phyloP scores from a whole-genome alignment of 2,113 vertebrate genomes.

The Oryzias javanicus region DNA sequence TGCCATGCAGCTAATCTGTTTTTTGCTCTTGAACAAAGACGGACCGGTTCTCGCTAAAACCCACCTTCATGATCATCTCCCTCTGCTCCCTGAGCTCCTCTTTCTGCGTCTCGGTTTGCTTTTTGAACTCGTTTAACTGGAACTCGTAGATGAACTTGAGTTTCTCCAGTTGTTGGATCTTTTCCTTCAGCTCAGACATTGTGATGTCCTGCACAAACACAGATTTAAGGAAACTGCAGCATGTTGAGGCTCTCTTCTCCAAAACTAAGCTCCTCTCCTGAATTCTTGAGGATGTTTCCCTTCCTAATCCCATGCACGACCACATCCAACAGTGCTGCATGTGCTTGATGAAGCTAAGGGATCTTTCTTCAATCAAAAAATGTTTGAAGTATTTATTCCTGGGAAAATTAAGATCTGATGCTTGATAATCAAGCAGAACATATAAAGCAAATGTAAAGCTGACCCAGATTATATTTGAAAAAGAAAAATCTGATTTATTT shows the following conservation, averaged over 20 bases:
- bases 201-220: conserved; percentile 78
- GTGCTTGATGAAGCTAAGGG: too few relatives aligned
- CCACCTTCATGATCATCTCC: conserved; percentile 80
- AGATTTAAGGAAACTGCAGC: neutral
- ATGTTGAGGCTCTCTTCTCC: too few relatives aligned
- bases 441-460: neutral
- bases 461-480: neutral
- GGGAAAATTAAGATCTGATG: too few relatives aligned
- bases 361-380: too few relatives aligned
- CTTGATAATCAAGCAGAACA: neutral
- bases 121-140: conserved; percentile 84
- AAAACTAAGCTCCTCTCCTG: too few relatives aligned
- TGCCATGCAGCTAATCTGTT: too few relatives aligned
- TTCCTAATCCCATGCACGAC: too few relatives aligned
- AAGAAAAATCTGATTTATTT: too few relatives aligned
- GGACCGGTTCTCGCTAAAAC: neutral
- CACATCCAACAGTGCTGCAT: too few relatives aligned
- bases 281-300: too few relatives aligned
- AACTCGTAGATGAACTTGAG: conserved; percentile 84
- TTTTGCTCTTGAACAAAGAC: too few relatives aligned
- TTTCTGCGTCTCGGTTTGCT: conserved; percentile 82
- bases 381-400: too few relatives aligned
- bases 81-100: conserved; percentile 82
- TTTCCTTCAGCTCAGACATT: conserved; percentile 84
- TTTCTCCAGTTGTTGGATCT: conserved; percentile 87